These are phyloP conservation scores for Glyptemys insculpta DNA, from an alignment of 2,797 vertebrate genomes.

Conservation along the genomic window DNA sequence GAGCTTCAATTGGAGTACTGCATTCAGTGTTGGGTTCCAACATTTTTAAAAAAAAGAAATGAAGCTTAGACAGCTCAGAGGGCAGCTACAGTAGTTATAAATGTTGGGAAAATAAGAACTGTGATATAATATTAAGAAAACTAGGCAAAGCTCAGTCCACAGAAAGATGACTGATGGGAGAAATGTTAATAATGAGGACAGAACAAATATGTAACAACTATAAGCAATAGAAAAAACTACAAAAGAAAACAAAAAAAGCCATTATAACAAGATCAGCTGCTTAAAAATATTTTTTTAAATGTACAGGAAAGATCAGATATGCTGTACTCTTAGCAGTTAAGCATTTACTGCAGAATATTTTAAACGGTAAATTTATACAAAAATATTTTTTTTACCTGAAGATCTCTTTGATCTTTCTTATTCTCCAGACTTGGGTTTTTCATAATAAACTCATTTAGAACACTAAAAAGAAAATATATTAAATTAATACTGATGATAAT, in stretches of 20 bases:
- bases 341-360: background rate
- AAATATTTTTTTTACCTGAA: constrained; percentile 87
- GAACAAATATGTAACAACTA: background rate
- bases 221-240: background rate
- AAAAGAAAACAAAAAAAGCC: background rate
- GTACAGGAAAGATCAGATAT: background rate
- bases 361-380: background rate
- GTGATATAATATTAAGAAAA: background rate
- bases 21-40: background rate
- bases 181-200: background rate
- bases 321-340: background rate
- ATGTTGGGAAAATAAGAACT: background rate
- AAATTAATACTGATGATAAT: background rate
- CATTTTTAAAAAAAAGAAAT: background rate
- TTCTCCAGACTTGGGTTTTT: constrained; percentile 98
- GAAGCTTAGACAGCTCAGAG: background rate
- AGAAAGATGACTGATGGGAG: background rate
- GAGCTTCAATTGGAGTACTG: too few relatives aligned
- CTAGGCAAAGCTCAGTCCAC: background rate
- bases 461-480: constrained; percentile 72
- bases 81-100: background rate
- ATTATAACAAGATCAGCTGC: background rate
- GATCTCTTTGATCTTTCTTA: constrained; percentile 98
- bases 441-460: constrained; percentile 98
- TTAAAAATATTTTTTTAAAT: background rate